Evolutionary conservation across 1,140 invertebrate species (phyloP).

Genomic region (Drosophila oshimai): DNA sequence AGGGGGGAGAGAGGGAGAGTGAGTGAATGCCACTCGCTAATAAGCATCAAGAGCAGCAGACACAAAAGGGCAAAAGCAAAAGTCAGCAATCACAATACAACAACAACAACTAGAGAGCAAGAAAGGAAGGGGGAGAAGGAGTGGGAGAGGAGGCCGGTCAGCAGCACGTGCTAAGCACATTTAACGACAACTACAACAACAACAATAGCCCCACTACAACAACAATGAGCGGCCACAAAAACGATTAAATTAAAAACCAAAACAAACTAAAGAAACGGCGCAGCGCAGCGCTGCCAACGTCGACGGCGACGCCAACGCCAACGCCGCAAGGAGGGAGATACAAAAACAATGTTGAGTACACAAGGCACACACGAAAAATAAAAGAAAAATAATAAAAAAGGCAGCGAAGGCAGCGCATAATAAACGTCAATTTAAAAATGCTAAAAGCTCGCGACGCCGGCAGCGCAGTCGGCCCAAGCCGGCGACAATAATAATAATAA

Average conservation of each 20-base stretch:
- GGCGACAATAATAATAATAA: conserved; percentile 72
- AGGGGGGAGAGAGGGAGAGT: conserved; percentile 6
- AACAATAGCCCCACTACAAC: conserved; percentile 61
- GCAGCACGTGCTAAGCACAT: conserved; percentile 76
- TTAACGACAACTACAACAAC: conserved; percentile 74
- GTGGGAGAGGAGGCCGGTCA: conserved; percentile 53
- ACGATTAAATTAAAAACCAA: conserved; percentile 80
- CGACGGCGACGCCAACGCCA: neutral
- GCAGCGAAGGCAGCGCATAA: conserved; percentile 51
- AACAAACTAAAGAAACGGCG: conserved; percentile 76
- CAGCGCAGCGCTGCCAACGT: conserved; percentile 17
- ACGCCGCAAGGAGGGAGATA: conserved; percentile 45
- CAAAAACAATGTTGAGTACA: conserved; percentile 73
- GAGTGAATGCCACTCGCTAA: conserved; percentile 74
- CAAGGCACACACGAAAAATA: conserved; percentile 42
- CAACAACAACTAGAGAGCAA: conserved; percentile 31
- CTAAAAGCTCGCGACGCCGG: conserved; percentile 56
- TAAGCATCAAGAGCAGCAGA: conserved; percentile 74
- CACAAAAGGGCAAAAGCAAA: conserved; percentile 72
- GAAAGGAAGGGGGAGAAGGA: neutral
- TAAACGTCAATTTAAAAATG: conserved; percentile 80
- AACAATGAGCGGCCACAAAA: conserved; percentile 61
- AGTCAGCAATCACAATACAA: conserved; percentile 1
- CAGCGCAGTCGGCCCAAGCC: conserved; percentile 58
- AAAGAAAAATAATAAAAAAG: conserved; percentile 42